Evolutionary conservation across 2,797 vertebrate species (phyloP).

Genomic region (Spea hammondii): DNA sequence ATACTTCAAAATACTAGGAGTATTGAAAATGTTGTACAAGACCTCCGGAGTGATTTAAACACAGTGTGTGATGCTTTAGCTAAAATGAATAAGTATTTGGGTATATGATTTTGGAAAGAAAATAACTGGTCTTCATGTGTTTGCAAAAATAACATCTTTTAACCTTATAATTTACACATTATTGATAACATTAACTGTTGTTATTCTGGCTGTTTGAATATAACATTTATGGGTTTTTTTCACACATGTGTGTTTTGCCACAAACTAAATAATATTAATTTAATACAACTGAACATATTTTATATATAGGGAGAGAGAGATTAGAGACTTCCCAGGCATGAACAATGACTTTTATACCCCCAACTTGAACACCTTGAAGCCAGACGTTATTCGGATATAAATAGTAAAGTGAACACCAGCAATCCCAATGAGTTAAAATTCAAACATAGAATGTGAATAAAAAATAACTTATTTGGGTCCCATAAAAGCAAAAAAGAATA

Average conservation of each 20-base stretch:
- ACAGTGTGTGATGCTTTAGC: conserved; percentile 92
- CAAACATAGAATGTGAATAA: too few species aligned
- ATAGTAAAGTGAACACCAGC: too few species aligned
- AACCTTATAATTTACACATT: background rate
- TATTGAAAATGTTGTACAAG: conserved; percentile 91
- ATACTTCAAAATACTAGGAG: conserved; percentile 91
- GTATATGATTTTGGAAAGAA: conserved; percentile 72
- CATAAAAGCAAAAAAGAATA: too few species aligned
- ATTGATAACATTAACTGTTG: background rate
- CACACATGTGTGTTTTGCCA: background rate
- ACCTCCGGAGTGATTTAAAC: conserved; percentile 90
- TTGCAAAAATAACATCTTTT: background rate
- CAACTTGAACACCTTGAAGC: too few species aligned
- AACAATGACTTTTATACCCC: too few species aligned
- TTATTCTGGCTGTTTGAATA: background rate
- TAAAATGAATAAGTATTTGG: conserved; percentile 97
- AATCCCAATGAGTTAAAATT: too few species aligned
- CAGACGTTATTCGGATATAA: too few species aligned
- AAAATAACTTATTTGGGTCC: too few species aligned
- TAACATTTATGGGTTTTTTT: background rate
- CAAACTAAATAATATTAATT: background rate
- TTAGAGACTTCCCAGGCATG: too few species aligned
- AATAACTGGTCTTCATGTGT: background rate
- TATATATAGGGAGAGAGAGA: background rate
- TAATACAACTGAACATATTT: background rate